Conservation (phyloP, 2,113 vertebrate species). For the Urocolius indicus region DNA sequence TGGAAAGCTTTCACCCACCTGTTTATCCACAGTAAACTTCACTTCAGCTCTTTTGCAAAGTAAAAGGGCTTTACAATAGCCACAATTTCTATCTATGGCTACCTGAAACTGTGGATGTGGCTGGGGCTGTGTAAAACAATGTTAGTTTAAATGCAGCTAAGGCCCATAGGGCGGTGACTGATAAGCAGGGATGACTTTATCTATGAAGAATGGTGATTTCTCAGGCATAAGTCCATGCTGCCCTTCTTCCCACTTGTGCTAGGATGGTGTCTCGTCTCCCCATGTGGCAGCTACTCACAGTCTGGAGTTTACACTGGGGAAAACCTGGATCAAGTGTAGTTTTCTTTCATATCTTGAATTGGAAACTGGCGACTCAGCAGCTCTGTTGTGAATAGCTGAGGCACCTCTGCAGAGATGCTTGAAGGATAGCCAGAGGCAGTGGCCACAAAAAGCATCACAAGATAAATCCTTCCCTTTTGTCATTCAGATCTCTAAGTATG, state of each 20-base stretch:
- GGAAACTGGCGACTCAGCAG: background rate
- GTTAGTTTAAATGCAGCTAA: background rate
- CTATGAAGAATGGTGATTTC: background rate
- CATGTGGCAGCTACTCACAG: background rate
- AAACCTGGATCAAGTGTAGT: background rate
- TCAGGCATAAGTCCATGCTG: background rate
- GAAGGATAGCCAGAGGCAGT: background rate
- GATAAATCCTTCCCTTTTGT: background rate
- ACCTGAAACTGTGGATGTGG: background rate
- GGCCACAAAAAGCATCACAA: background rate
- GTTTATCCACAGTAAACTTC: background rate
- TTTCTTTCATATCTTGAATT: background rate
- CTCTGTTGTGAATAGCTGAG: background rate
- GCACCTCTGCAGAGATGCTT: background rate
- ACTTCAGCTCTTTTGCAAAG: background rate
- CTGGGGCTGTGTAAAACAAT: background rate
- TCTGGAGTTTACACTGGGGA: background rate
- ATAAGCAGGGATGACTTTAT: background rate
- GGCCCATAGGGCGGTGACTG: background rate
- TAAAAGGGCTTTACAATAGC: background rate
- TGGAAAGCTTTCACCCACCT: background rate
- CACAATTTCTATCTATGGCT: background rate
- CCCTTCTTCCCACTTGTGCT: background rate
- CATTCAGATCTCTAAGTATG: background rate
- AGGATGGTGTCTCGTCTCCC: background rate